Conservation (phyloP, 2,888 invertebrate genomes). For the Synanthedon vespiformis region DNA sequence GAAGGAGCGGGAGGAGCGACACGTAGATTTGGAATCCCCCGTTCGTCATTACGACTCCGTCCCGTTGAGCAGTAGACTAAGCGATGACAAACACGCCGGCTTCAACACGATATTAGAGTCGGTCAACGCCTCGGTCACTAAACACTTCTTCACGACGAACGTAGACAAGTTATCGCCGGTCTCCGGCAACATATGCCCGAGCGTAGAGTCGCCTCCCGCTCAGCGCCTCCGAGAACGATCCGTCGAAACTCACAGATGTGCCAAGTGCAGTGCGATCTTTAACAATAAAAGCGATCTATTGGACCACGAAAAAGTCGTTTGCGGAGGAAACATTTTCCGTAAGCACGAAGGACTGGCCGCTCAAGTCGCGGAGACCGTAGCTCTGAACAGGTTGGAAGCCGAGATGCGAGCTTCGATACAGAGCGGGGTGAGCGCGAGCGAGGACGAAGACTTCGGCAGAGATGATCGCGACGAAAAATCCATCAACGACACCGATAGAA, state of each 20-base stretch:
- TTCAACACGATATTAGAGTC: constrained; percentile 81
- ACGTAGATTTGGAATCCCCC: constrained; percentile 28
- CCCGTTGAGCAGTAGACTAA: constrained; percentile 38
- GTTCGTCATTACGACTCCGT: constrained; percentile 38
- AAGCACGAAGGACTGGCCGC: constrained; percentile 83
- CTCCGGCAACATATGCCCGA: constrained; percentile 54
- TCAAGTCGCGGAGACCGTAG: constrained; percentile 77
- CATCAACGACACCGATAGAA: constrained; percentile 75
- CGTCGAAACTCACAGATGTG: constrained; percentile 61
- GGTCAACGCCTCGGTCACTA: constrained; percentile 79
- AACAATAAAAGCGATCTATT: constrained; percentile 71
- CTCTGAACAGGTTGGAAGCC: constrained; percentile 63
- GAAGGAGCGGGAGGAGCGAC: constrained; percentile 49
- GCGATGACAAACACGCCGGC: constrained; percentile 68
- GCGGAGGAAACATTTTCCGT: constrained; percentile 67
- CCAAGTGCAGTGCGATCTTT: constrained; percentile 71
- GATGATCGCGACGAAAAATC: constrained; percentile 66
- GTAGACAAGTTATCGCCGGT: constrained; percentile 75
- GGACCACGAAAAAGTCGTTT: constrained; percentile 79
- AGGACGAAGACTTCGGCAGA: constrained; percentile 71
- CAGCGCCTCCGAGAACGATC: constrained; percentile 50
- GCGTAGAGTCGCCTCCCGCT: constrained; percentile 36
- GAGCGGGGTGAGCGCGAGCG: constrained; percentile 69
- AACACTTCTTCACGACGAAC: constrained; percentile 78
- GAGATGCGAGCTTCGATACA: constrained; percentile 63